These are phyloP conservation scores for Sarcoramphus papa DNA, from an alignment of 2,797 vertebrate genomes.

Conservation along the genomic window DNA sequence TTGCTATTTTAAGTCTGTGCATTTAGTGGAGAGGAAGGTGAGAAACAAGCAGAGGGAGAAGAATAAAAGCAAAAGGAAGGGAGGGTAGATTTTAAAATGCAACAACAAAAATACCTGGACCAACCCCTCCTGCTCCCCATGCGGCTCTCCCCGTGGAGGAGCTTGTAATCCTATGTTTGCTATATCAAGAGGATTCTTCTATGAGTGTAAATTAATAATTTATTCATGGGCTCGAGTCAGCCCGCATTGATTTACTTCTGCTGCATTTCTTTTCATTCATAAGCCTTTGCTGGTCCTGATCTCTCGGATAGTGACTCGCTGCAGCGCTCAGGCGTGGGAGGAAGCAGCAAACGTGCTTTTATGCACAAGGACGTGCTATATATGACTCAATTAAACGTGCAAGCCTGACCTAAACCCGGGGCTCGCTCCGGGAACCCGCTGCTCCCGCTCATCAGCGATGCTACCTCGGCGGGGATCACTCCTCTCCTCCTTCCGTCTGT, in stretches of 20 bases:
- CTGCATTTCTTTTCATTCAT: slow-evolving; percentile 51
- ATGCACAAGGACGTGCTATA: background rate
- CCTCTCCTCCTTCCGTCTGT: background rate
- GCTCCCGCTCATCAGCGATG: background rate
- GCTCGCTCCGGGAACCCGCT: background rate
- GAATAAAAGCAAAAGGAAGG: background rate
- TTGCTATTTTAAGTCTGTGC: slow-evolving; percentile 6
- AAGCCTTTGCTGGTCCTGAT: slow-evolving; percentile 29
- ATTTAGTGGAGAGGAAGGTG: background rate
- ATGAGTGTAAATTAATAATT: slow-evolving; percentile 71
- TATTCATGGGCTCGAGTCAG: slow-evolving; percentile 60
- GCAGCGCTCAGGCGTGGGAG: slow-evolving; percentile 19
- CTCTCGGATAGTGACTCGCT: background rate
- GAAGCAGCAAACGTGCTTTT: background rate
- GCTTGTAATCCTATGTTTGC: slow-evolving; percentile 47
- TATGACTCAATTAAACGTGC: background rate
- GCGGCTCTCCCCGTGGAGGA: background rate
- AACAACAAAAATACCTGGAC: slow-evolving; percentile 35
- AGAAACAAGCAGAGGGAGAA: background rate
- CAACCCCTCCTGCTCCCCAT: background rate
- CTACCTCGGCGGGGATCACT: background rate
- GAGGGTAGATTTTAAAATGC: background rate
- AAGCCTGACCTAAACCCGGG: background rate
- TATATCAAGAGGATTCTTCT: slow-evolving; percentile 60
- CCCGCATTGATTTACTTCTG: slow-evolving; percentile 4